Evolutionary conservation across 2,113 vertebrate genomes (phyloP), one percentile per base, ranked within the genome.

Genomic region (Typhlomys cinereus): DNA sequence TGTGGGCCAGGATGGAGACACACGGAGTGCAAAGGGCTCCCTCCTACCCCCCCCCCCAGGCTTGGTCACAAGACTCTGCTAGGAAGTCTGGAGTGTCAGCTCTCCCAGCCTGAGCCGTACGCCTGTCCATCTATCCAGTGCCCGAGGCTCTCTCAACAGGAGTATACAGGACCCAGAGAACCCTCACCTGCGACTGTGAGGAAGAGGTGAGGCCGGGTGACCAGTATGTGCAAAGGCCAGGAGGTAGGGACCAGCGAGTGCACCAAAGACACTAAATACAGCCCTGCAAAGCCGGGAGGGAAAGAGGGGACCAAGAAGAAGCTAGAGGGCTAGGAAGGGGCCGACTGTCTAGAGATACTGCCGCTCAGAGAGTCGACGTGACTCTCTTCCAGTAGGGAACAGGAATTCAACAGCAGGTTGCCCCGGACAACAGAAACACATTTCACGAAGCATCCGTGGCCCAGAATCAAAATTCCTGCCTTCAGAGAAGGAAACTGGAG

Each of bases 401-500:
- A 48, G 13, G 41, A 70, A 59, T 8, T 57, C 25, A 7, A 48
- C 0, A 8, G 11, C 69, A 4, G 0, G 1, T 67, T 48, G 61
- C 70, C 83, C 70, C 3, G 5, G 34, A 90, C 52, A 46, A 83
- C 1, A 9, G 78, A 76, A 70, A 54, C 86, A 66, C 5, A 21
- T 20, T 66, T 46, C 83, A 17, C 34, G 0, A 39, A 74, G 81
- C 71, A 73, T 54, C 57, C 2, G 18, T 4, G 46, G 93, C 90
- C 78, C 88, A 10, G 50, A 91, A 48, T 87, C 76, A 95, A 89
- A 73, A 93, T 34, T 34, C 23, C 69, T 59, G 81, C 62, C 70
- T 64, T 85, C 85, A 46, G 50, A 94, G 88, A 85, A 93, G 88
- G 44, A 88, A 82, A 52, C 81, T 18, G 25, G 81, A 91, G 64